phyloP scores from a whole-genome alignment of 2,888 invertebrate species.

The Dysmachus trigonus region DNA sequence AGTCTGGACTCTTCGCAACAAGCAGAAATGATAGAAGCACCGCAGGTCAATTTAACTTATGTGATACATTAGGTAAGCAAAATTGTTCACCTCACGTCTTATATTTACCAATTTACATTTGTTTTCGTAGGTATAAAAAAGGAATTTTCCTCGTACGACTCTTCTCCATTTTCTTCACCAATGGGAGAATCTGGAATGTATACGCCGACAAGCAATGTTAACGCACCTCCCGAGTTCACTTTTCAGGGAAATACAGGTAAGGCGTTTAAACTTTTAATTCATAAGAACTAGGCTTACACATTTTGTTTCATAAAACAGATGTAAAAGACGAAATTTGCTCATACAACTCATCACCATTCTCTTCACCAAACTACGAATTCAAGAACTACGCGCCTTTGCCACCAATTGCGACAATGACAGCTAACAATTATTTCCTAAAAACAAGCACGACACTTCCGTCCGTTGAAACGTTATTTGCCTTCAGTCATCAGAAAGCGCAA shows the following conservation, averaged over 20 bases:
- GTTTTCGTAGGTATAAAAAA: not conserved
- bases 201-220: not conserved
- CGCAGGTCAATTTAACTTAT: not conserved
- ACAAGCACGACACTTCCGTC: constrained; percentile 58
- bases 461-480: constrained; percentile 61
- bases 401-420: constrained; percentile 31
- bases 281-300: not conserved
- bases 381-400: not conserved
- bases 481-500: constrained; percentile 51
- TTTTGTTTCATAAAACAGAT: not conserved
- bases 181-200: not conserved
- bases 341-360: constrained; percentile 61
- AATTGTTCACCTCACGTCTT: not conserved
- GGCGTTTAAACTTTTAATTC: not conserved
- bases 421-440: constrained; percentile 42
- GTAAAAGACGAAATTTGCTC: constrained; percentile 51
- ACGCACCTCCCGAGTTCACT: not conserved
- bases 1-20: constrained; percentile 55
- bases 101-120: not conserved
- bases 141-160: not conserved
- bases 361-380: constrained; percentile 55
- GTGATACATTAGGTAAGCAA: not conserved
- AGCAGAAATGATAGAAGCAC: not conserved
- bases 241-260: not conserved
- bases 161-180: not conserved